A percentile compares a stretch with the other conserved stretches of the same genome.
Evolutionary conservation across 2,113 vertebrate genomes (phyloP).

Genomic region (Echinops telfairi): DNA sequence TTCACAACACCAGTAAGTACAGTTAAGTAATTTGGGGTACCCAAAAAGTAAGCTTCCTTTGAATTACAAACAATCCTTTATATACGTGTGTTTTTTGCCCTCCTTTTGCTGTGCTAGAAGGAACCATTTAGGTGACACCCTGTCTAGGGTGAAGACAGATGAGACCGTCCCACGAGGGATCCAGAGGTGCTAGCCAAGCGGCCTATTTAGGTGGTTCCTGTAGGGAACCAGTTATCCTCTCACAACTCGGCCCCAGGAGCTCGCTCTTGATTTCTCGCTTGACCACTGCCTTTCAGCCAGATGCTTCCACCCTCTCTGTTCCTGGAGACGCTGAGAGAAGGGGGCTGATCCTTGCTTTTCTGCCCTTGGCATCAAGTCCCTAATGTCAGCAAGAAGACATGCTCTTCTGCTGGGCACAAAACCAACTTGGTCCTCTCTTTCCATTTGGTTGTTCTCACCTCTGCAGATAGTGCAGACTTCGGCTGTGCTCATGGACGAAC

Average conservation of each 20-base stretch:
- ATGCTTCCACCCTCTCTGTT: neutral
- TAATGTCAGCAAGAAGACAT: neutral
- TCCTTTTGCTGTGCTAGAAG: neutral
- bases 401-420: no score
- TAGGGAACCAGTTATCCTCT: neutral
- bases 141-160: neutral
- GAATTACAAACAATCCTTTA: slow-evolving; percentile 9
- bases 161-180: neutral
- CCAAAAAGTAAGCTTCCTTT: neutral
- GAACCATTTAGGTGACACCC: neutral
- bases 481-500: neutral
- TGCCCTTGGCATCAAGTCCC: neutral
- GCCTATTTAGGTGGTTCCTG: neutral
- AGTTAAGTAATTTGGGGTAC: neutral
- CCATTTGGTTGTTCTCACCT: neutral
- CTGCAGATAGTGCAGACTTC: neutral
- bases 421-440: neutral
- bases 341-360: neutral
- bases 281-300: neutral
- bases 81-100: neutral
- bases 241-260: neutral
- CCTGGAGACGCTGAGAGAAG: neutral
- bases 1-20: neutral
- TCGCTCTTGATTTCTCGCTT: neutral
- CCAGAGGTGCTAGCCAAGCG: no score